phyloP scores from a whole-genome alignment of 2,888 invertebrate species.

The Campoletis raptor region DNA sequence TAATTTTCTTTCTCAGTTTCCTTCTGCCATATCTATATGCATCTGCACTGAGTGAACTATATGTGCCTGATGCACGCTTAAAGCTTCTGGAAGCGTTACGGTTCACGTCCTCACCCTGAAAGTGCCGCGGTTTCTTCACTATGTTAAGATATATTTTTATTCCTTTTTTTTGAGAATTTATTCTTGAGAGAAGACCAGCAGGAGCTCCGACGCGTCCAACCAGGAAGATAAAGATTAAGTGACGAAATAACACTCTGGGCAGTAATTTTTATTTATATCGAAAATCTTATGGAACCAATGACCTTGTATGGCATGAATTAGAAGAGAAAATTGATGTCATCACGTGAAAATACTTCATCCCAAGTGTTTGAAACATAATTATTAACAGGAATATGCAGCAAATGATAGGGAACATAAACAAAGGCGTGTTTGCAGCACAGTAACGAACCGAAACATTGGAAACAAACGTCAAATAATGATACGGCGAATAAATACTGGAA shows the following conservation, averaged over 20 bases:
- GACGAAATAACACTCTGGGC: conserved; percentile 20
- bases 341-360: neutral
- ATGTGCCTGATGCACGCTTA: conserved; percentile 32
- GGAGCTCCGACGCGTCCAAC: conserved; percentile 14
- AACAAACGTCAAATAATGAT: conserved; percentile 9
- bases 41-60: neutral
- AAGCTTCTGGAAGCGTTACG: conserved; percentile 53
- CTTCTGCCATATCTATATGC: neutral
- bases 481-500: conserved; percentile 23
- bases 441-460: neutral
- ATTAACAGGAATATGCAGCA: neutral
- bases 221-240: neutral
- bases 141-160: conserved; percentile 13
- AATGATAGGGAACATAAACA: neutral
- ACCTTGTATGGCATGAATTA: neutral
- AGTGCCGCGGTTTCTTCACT: conserved; percentile 52
- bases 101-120: conserved; percentile 41
- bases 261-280: conserved; percentile 3
- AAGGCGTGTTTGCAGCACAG: neutral
- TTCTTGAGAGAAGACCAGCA: conserved; percentile 41
- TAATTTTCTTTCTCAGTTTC: neutral
- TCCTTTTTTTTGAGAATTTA: conserved; percentile 49
- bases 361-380: neutral
- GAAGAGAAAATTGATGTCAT: neutral
- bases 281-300: neutral